phyloP scores from a whole-genome alignment of 2,113 vertebrate species.

The Pteropus alecto region DNA sequence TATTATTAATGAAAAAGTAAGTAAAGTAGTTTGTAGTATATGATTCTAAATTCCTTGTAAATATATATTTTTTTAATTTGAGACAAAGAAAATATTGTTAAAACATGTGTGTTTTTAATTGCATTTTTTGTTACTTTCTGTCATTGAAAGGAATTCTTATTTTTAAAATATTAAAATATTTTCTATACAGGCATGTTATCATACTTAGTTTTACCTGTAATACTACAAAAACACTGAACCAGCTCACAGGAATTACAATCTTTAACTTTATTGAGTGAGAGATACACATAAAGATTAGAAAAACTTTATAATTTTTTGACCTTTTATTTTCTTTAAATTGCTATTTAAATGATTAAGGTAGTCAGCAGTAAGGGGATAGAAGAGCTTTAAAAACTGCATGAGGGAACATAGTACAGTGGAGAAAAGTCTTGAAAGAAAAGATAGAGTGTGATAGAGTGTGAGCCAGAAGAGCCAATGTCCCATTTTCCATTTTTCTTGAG shows the following conservation, averaged over 20 bases:
- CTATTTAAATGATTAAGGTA: neutral
- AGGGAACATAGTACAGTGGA: neutral
- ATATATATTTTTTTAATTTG: neutral
- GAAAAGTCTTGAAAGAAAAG: neutral
- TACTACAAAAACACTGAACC: neutral
- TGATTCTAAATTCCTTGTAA: neutral
- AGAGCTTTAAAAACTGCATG: neutral
- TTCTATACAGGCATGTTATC: neutral
- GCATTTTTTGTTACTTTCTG: neutral
- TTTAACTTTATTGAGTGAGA: neutral
- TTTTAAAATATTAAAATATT: neutral
- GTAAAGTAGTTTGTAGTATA: neutral
- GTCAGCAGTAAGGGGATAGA: neutral
- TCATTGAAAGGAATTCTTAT: neutral
- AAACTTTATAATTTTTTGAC: neutral
- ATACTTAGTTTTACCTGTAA: neutral
- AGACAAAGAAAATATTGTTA: neutral
- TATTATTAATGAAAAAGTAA: neutral
- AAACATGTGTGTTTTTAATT: neutral
- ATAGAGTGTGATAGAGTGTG: neutral
- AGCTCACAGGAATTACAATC: neutral
- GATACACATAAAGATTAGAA: neutral
- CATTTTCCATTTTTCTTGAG: neutral
- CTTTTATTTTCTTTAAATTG: neutral
- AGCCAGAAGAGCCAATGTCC: fast-evolving